phyloP scores from a whole-genome alignment of 2,797 vertebrate species.

The Todus mexicanus region DNA sequence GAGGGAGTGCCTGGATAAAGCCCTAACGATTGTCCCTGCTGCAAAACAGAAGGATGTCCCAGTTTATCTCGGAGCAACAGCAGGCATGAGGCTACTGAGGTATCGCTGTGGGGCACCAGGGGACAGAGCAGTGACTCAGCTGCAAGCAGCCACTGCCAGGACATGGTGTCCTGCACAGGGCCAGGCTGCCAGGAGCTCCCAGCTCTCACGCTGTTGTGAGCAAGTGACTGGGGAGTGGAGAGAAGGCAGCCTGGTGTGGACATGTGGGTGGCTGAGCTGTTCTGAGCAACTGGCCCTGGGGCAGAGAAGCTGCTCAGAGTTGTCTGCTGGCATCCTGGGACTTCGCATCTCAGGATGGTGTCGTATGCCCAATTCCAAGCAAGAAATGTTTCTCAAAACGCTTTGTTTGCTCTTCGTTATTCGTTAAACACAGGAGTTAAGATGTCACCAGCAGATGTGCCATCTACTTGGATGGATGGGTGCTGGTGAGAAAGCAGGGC shows the following conservation, averaged over 20 bases:
- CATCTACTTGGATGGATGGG: not conserved
- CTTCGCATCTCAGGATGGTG: not conserved
- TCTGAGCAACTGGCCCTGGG: not conserved
- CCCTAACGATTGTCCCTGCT: constrained; percentile 75
- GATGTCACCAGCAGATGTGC: not conserved
- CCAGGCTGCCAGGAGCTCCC: not conserved
- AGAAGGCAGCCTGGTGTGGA: not conserved
- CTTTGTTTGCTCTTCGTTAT: not conserved
- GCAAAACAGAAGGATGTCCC: constrained; percentile 74
- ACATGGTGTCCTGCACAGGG: accelerated
- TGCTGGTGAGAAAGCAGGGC: not conserved
- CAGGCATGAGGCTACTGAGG: constrained; percentile 84
- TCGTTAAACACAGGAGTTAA: not conserved
- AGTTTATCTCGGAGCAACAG: constrained; percentile 86
- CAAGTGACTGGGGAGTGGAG: not conserved
- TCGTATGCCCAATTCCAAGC: not conserved
- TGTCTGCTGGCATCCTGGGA: not conserved
- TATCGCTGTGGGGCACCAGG: not conserved
- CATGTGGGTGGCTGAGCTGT: not conserved
- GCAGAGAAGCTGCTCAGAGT: not conserved
- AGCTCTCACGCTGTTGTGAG: not conserved
- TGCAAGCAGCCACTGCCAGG: not conserved
- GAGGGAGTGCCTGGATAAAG: constrained; percentile 77
- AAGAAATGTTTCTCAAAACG: not conserved
- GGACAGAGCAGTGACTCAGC: not conserved